A percentile compares a stretch with the other conserved stretches of the same genome.
Conservation (phyloP, 2,113 vertebrate genomes). For the Otolemur garnettii region DNA sequence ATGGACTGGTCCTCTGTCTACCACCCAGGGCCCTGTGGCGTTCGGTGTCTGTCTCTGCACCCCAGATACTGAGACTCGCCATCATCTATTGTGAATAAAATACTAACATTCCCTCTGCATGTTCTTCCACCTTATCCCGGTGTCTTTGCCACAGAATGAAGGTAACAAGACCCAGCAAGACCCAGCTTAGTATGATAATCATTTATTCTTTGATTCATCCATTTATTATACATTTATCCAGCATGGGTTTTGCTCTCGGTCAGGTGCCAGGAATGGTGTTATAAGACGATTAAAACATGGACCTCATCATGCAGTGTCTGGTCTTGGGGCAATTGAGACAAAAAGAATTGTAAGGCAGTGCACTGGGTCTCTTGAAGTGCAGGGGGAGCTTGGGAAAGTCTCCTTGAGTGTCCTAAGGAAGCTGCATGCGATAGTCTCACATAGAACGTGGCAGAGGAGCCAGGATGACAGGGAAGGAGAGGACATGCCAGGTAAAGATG, state of each 20-base stretch:
- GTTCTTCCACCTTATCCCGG: neutral
- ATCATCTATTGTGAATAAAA: rapidly evolving
- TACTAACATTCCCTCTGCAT: rapidly evolving
- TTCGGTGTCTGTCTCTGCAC: neutral
- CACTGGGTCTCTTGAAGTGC: neutral
- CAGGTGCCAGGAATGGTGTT: neutral
- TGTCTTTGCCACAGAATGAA: neutral
- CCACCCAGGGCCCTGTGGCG: rapidly evolving
- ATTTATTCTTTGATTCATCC: no score
- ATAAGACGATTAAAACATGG: neutral
- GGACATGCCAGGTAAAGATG: neutral
- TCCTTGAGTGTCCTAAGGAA: neutral
- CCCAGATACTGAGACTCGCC: rapidly evolving
- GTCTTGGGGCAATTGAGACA: neutral
- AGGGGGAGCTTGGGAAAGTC: neutral
- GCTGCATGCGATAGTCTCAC: no score
- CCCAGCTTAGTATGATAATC: neutral
- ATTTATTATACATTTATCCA: rapidly evolving
- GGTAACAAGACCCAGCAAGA: neutral
- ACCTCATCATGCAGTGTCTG: no score
- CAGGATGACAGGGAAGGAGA: rapidly evolving
- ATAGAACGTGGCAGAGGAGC: no score
- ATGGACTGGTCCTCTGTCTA: neutral
- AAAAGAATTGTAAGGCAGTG: neutral
- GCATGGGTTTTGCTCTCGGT: neutral